A percentile compares a stretch with the other conserved stretches of the same genome.
These are phyloP conservation scores for Drosophila kambysellisi DNA, from an alignment of 2,888 invertebrate genomes.

Conservation along the genomic window DNA sequence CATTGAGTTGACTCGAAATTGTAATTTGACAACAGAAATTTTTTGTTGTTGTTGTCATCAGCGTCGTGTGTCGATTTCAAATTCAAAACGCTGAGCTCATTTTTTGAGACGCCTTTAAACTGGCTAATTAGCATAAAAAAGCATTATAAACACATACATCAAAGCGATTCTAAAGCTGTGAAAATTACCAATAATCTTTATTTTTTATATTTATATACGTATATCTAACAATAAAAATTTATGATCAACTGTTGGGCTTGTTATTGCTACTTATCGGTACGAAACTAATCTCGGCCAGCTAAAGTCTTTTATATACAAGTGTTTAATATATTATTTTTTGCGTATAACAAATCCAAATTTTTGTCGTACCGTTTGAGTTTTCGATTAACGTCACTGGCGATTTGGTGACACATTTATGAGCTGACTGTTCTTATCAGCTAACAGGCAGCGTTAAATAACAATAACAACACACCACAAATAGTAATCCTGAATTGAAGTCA, in stretches of 20 bases:
- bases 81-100: constrained; percentile 77
- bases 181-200: constrained; percentile 57
- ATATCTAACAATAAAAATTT: constrained; percentile 15
- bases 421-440: constrained; percentile 58
- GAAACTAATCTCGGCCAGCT: constrained; percentile 25
- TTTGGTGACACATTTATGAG: constrained; percentile 73
- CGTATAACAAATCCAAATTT: constrained; percentile 21
- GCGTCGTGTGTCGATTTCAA: constrained; percentile 57
- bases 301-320: constrained; percentile 15
- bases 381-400: constrained; percentile 49
- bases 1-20: constrained; percentile 40
- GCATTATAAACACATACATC: constrained; percentile 61
- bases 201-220: constrained; percentile 15
- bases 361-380: constrained; percentile 10
- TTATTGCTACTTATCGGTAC: constrained; percentile 1
- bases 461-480: constrained; percentile 14
- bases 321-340: neutral
- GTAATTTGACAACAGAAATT: constrained; percentile 56
- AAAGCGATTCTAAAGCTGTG: constrained; percentile 45
- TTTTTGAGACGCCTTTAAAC: constrained; percentile 67
- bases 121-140: constrained; percentile 75
- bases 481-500: constrained; percentile 35
- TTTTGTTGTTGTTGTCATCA: constrained; percentile 22
- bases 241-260: constrained; percentile 14
- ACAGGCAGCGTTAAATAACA: constrained; percentile 3